These are phyloP conservation scores for Galerucella nymphaeae DNA, from an alignment of 2,888 invertebrate genomes.

Conservation along the genomic window DNA sequence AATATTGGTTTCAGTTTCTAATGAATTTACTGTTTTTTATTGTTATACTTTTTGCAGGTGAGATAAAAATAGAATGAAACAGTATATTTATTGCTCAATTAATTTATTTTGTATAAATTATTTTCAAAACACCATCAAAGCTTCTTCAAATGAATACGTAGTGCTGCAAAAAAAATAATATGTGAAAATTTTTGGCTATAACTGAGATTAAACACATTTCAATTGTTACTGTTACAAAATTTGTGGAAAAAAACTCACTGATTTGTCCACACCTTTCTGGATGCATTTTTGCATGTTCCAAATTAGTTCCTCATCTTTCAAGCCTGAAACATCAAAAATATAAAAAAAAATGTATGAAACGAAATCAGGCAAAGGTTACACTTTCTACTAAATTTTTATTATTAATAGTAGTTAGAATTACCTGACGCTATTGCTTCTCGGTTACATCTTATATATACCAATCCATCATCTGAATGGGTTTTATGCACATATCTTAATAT, in stretches of 20 bases:
- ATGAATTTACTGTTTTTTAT: too few species aligned
- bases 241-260: neutral
- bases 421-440: neutral
- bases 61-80: too few species aligned
- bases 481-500: neutral
- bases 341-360: too few species aligned
- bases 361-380: too few species aligned
- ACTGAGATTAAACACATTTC: too few species aligned
- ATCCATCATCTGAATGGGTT: neutral
- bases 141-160: neutral
- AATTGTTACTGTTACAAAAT: neutral
- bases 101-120: neutral
- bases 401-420: neutral
- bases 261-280: neutral
- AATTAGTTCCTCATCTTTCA: neutral
- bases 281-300: conserved; percentile 16
- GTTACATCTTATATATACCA: neutral
- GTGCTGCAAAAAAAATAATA: conserved; percentile 7
- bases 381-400: too few species aligned
- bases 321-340: neutral
- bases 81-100: neutral
- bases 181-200: too few species aligned
- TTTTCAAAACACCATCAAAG: too few species aligned
- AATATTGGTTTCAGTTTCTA: too few species aligned
- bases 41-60: too few species aligned